phyloP scores from a whole-genome alignment of 1,140 invertebrate genomes.

The Ceratina australensis region DNA sequence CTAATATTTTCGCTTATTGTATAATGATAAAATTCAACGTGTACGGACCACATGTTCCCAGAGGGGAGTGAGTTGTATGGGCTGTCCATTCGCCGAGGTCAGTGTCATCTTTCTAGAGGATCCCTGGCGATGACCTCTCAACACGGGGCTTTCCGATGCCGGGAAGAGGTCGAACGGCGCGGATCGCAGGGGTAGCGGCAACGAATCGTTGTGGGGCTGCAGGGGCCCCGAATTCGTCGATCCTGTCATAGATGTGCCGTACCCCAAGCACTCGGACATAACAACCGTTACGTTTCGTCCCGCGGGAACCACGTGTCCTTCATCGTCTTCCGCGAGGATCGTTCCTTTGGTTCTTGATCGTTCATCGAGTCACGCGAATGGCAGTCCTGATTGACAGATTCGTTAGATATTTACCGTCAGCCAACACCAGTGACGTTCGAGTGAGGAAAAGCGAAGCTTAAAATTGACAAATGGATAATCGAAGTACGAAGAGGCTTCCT shows the following conservation, averaged over 20 bases:
- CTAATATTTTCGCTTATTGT: too few species aligned
- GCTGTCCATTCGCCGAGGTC: slow-evolving; percentile 64
- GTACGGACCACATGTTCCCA: slow-evolving; percentile 87
- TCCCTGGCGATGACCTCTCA: slow-evolving; percentile 54
- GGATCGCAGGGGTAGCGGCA: slow-evolving; percentile 45
- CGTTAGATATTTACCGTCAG: slow-evolving; percentile 17
- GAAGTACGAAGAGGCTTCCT: too few species aligned
- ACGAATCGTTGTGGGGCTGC: slow-evolving; percentile 66
- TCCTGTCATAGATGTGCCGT: slow-evolving; percentile 69
- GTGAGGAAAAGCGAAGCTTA: too few species aligned
- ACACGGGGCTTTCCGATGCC: slow-evolving; percentile 2
- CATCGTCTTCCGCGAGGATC: slow-evolving; percentile 40
- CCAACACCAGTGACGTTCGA: not conserved
- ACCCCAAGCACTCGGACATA: slow-evolving; percentile 70
- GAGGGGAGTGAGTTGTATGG: slow-evolving; percentile 84
- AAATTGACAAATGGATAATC: too few species aligned
- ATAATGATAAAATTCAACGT: too few species aligned
- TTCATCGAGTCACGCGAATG: slow-evolving; percentile 47
- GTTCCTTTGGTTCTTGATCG: slow-evolving; percentile 1
- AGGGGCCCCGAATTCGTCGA: slow-evolving; percentile 66
- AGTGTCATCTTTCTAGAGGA: slow-evolving; percentile 66
- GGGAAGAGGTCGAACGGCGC: slow-evolving; percentile 34
- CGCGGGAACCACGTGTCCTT: slow-evolving; percentile 35
- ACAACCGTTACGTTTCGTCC: slow-evolving; percentile 67
- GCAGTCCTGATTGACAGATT: slow-evolving; percentile 19